Base-by-base conservation (phyloP, 2,888 invertebrate genomes). In the Hypomecis punctinalis region DNA sequence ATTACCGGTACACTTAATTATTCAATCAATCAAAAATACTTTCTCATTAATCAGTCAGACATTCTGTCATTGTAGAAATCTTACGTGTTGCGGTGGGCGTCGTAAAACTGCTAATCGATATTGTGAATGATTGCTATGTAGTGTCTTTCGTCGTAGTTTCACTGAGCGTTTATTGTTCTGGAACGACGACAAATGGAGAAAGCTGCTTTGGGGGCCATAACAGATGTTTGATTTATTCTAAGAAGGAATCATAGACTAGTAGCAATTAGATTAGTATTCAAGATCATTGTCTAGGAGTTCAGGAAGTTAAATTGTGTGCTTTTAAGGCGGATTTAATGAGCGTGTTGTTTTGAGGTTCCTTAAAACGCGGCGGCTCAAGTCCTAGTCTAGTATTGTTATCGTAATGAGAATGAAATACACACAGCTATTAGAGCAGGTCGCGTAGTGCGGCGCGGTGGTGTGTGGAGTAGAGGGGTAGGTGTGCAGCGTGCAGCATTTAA, bases 401-500 rank as follows among this genome's bases (percentile, higher is more conserved):
- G 54, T 69, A 72, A 72, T 70, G 72, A 72, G 69, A 64, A 67
- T 57, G 61, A 66, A 67, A 72, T 66, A 63, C 48, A 55, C 48
- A 49, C 42, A n/a, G 33, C 40, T 66, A 59, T 68, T 51, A 46
- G 54, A 52, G 55, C 53, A 61, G 55, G 60, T 51, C 39, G 56
- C 51, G 56, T 45, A 62, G 61, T 58, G 52, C 48, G 47, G 40
- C 40, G 52, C 39, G 57, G 59, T 49, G 52, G 66, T 58, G 23
- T 23, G 23, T 23, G 66, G 58, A 66, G 63, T 48, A 5, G 33
- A 64, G 49, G 85, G 87, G 87, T 86, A 84, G 85, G 82, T 85
- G 84, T 85, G 85, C 85, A 84, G 78, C 85, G 84, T 86, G 88
- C 86, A 85, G 84, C 87, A 84, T 91, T 91, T 91, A 92, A 92